Evolutionary conservation across 2,113 vertebrate species (phyloP), one percentile per base, ranked within the genome.

Genomic region (Myiopsitta monachus): DNA sequence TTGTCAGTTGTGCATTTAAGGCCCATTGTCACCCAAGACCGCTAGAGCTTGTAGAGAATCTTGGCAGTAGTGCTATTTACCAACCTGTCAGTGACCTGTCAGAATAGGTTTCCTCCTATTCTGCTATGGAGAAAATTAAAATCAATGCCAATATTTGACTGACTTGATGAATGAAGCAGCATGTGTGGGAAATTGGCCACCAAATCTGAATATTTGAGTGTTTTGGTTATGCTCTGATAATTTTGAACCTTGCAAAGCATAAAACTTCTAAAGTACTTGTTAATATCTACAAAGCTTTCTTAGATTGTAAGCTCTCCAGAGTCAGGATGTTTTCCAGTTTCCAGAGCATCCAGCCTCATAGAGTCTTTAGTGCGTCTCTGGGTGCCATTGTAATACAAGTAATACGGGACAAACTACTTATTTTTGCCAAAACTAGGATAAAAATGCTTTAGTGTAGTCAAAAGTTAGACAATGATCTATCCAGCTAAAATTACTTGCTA

Each of bases 261-360:
- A 47, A 38, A 62, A 14, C 17, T 63, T 61, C 28, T 59, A 13
- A 59, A 49, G 38, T 51, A 39, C n/a, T 81, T 80, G 17, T 14
- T 46, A 87, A 46, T 46, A 59, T 76, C 67, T 84, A 27, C 52
- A 85, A 76, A 74, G 36, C 64, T 70, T 51, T 57, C 49, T 73
- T 77, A 86, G 88, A 83, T 10, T 93, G 83, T 92, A 43, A 94
- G 27, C 92, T 92, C 82, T 93, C 36, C 22, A 14, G 80, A 72
- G 83, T 41, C 82, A 91, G 87, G 63, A n/a, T 2, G 1, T 30
- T 62, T 74, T 69, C 63, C 68, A 49, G 31, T 63, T 88, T 64
- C 47, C 54, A 54, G 39, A 73, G 68, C 57, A 66, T 80, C 47
- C 33, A 61, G 28, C 74, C 47, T 88, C 36, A 10, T 3, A 7